Base-by-base conservation (phyloP, 2,113 vertebrate species). In the human (Homo sapiens) region DNA sequence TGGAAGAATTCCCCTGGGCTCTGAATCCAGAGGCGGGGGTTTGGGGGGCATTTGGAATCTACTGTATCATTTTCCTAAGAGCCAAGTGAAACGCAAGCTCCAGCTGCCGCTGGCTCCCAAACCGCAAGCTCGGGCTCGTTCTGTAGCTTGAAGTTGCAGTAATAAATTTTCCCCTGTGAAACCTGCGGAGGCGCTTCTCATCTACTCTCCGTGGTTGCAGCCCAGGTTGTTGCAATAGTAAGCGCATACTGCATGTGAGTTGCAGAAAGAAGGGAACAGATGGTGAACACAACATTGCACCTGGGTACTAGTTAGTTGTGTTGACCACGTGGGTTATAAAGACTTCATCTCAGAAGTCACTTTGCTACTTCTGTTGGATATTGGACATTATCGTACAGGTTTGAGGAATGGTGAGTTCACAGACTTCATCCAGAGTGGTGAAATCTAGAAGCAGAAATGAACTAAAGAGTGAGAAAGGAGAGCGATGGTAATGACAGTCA, bases 281-380 rank as follows among this genome's bases (percentile, higher is more conserved):
- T 6, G 32, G 68, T 12, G 6, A 22, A 40, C 11, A 8, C 35
- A 0, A 8, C 35, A 0, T 8, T 35, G 70, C 3, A 8, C 16
- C 6, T 0, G 89, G 27, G 35, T 23, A 1, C 0, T 30, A 0
- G 0, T 23, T 1, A 0, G 0, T 59, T 10, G 27, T 0, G 38
- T 6, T 8, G 43, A 3, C 14, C 7, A 0, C 4, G 0, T 5
- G 45, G 66, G 27, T 76, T 73, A 82, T 14, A 57, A 32, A 18
- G 30, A 48, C 40, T 16, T 57, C 23, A 3, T 59, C 52, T 89
- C 38, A 38, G 83, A 61, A 94, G 30, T 30, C 72, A 18, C 52
- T 12, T 88, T 90, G 25, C 30, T 55, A 2, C 27, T 0, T 6
- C 6, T 0, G 0, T 32, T 86, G 0, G 73, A 0, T 17, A 30